Evolutionary conservation across 2,888 invertebrate genomes (phyloP), one percentile per base, ranked within the genome.

Genomic region (Polietes domitor): DNA sequence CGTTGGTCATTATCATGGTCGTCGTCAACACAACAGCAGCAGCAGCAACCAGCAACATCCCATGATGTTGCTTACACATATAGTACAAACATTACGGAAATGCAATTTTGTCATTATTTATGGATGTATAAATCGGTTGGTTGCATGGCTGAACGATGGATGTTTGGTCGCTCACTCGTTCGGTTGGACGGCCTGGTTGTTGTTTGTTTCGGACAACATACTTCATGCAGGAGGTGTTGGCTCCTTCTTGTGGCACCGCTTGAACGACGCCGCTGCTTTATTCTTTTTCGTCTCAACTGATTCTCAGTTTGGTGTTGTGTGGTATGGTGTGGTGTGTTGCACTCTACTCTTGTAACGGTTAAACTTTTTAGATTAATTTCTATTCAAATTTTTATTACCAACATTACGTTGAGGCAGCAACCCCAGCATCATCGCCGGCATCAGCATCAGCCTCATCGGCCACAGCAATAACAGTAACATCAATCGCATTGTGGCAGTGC

Each of bases 21-120:
- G 24, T 76, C 50, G 15, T 74, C 61, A 77, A 26, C 61, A 2
- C 4, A 58, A 41, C 21, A n/a, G n/a, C n/a, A n/a, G n/a, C n/a
- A n/a, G n/a, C n/a, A n/a, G n/a, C n/a, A n/a, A n/a, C n/a, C 73
- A 37, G 50, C 68, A 43, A 28, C 32, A 83, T 19, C 12, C n/a
- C 63, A 70, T 73, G 37, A 65, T 37, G 53, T 41, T 71, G 72
- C 37, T 9, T 68, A 17, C 61, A 61, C 61, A 61, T 28, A 26
- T 17, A n/a, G n/a, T n/a, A 61, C 61, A 61, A 65, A 88, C 88
- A 90, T 77, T 89, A 88, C 90, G 90, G 90, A 90, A 90, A 90
- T 89, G 89, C 89, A 89, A 90, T 90, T 90, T 90, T 89, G 89
- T 89, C 90, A 89, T 90, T 90, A 90, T 91, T 91, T 90, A 90